A percentile compares a stretch with the other conserved stretches of the same genome.
phyloP scores from a whole-genome alignment of 1,140 invertebrate species.

The Orchestia grillus region DNA sequence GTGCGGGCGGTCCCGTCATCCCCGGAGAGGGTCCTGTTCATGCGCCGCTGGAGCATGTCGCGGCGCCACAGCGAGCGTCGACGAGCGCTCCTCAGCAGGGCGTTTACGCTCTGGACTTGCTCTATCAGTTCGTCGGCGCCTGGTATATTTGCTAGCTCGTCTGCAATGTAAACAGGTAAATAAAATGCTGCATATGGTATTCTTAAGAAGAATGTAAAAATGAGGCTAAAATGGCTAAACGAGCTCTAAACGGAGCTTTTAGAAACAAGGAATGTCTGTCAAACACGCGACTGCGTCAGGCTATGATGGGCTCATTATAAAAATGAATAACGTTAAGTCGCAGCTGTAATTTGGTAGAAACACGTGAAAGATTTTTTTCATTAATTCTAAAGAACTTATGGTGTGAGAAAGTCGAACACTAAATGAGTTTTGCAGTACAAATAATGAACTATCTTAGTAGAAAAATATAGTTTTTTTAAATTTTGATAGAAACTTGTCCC shows the following conservation, averaged over 20 bases:
- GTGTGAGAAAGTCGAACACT: background rate
- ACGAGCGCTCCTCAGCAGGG: background rate
- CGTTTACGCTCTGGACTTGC: background rate
- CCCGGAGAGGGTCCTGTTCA: background rate
- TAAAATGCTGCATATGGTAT: background rate
- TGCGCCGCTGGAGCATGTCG: background rate
- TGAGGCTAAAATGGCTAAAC: background rate
- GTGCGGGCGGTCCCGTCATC: background rate
- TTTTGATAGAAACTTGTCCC: background rate
- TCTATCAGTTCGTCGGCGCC: background rate
- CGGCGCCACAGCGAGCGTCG: constrained; percentile 27
- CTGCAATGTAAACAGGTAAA: background rate
- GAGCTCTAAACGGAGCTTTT: background rate
- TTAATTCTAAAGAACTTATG: background rate
- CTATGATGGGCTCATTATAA: background rate
- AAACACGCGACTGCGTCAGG: background rate
- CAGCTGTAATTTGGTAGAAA: background rate
- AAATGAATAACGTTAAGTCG: background rate
- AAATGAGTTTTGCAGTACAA: background rate
- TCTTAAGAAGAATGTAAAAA: background rate
- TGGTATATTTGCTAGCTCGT: background rate
- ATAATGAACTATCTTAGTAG: background rate
- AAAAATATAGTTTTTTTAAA: background rate
- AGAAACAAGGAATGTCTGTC: background rate
- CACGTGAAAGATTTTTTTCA: background rate